Evolutionary conservation across 92 coral and sea anemone species (phyloP), one percentile per base, ranked within the genome.

Genomic region (Metridium senile): DNA sequence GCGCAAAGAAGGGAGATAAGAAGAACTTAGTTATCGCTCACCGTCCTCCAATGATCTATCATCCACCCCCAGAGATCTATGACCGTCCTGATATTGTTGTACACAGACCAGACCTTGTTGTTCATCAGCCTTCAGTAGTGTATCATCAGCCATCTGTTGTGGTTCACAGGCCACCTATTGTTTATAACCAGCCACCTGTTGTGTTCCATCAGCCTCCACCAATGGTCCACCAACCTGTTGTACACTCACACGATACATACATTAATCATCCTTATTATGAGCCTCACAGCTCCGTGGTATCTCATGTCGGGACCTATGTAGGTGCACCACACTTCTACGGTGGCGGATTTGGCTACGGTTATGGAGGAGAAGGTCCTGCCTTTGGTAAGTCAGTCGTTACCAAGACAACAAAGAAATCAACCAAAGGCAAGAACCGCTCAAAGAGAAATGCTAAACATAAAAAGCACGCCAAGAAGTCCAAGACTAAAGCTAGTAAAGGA

Each of bases 151-250:
- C 94, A 7, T 88, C 97, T 1, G 97, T 86, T 58, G 92, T 93
- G 0, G 85, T 93, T 23, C 97, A 93, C 74, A 74, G 97, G 26
- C 97, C 97, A 33, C 88, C 97, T 23, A 90, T 93, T 20, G 58
- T 89, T 21, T 93, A 93, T 72, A 93, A 83, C 33, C 94, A 93
- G 52, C 89, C 94, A 0, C 97, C 97, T 2, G 71, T 93, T 9
- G 87, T 93, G 17, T 93, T 93, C 65, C 97, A 93, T 68, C 97
- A 93, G 82, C 97, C 97, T 25, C 82, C 97, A 16, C 94, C 97
- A 9, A 86, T 84, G 90, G 86, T 88, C 0, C 78, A 85, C 30
- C 97, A 89, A 57, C 94, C 92, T 32, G 71, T 93, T 39, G 33
- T 86, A 28, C 89, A 86, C 32, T 84, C 94, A 22, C 97, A 81